Evolutionary conservation across 1,140 invertebrate genomes (phyloP), one percentile per base, ranked within the genome.

Genomic region (Neuroterus valhalla): DNA sequence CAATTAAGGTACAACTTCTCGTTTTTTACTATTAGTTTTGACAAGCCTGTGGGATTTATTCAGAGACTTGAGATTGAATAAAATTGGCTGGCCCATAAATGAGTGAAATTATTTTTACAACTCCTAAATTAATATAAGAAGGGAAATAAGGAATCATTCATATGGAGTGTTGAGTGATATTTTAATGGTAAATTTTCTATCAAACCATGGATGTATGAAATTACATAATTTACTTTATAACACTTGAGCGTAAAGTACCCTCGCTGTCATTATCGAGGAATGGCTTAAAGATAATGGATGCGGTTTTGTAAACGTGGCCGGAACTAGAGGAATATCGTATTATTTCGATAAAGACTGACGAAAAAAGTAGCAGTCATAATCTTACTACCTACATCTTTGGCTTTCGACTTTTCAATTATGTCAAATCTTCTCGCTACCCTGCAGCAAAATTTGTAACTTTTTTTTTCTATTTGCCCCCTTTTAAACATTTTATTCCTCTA

Each of bases 161-260:
- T 31, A 8, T 38, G 6, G 31, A 31, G 23, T 31, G 55, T 62
- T 73, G 66, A 62, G 66, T 55, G 75, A 77, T 50, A 76, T 71
- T 77, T 83, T 83, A 80, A 79, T 82, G 78, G 69, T 75, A 43
- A 46, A 80, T 82, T 86, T 82, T 81, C 79, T 82, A 82, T 81
- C 78, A 85, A 86, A 85, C 81, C 81, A 81, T 79, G 76, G 67
- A 71, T 80, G 84, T 84, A 84, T 68, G 83, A 88, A 88, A 87
- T 84, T 83, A 84, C 78, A 82, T 85, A 66, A 74, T 77, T 75
- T 68, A 80, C 79, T 82, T 81, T 78, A 76, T 74, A 78, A 78
- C 66, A 55, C 82, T 87, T 86, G 85, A 86, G 84, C 85, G 80
- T 74, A 72, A 81, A 79, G 26, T 77, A 80, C 55, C 66, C 71